Evolutionary conservation across 2,797 vertebrate genomes (phyloP).

Genomic region (Hylomyscus alleni): DNA sequence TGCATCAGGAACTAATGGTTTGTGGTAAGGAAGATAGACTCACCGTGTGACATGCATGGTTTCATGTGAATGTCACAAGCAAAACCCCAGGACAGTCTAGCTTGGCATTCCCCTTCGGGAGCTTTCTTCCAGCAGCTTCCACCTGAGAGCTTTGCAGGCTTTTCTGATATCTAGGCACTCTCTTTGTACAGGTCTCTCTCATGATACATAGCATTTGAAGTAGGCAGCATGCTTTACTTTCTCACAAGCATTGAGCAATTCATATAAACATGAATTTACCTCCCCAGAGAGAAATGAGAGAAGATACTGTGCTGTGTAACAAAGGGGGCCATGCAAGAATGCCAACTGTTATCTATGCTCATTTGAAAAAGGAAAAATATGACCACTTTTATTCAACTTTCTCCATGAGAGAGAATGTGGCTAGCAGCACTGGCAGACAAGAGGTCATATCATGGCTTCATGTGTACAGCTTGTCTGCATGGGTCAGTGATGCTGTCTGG

Average conservation of each 20-base stretch:
- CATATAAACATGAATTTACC: slow-evolving; percentile 17
- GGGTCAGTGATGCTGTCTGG: not conserved
- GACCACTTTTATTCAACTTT: slow-evolving; percentile 26
- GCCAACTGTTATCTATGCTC: slow-evolving; percentile 20
- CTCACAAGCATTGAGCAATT: slow-evolving; percentile 25
- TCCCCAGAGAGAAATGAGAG: not conserved
- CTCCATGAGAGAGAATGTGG: not conserved
- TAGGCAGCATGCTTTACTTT: not conserved
- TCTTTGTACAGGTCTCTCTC: not conserved
- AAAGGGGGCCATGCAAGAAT: not conserved
- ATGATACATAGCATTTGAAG: slow-evolving; percentile 3
- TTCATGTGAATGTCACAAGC: not conserved
- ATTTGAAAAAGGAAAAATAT: not conserved
- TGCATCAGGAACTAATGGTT: not conserved
- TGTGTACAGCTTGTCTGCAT: accelerated
- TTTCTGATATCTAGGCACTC: not conserved
- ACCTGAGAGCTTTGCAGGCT: not conserved
- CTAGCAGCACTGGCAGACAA: not conserved
- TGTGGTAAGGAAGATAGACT: slow-evolving; percentile 31
- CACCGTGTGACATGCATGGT: not conserved
- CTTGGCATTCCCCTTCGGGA: not conserved
- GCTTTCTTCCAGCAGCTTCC: not conserved
- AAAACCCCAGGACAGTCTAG: not conserved
- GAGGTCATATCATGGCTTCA: not conserved
- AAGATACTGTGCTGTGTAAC: not conserved